Evolutionary conservation across 1,140 invertebrate species (phyloP).

Genomic region (Eufriesea mexicana): DNA sequence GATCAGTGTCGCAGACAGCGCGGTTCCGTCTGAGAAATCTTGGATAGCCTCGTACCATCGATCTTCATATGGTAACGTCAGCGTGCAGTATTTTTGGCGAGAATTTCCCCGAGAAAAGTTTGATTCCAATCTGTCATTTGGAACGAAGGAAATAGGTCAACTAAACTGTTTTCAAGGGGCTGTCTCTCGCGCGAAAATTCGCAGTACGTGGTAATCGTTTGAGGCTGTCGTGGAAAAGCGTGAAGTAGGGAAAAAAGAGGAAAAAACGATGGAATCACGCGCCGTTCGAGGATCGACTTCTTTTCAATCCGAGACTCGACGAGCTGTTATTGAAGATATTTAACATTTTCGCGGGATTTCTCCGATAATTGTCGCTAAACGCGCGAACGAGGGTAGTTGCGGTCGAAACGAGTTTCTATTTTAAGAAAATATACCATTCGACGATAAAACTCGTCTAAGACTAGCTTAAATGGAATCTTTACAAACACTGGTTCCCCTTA

Average conservation of each 20-base stretch:
- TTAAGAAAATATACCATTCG: neutral
- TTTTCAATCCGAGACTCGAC: slow-evolving; percentile 23
- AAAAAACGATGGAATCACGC: slow-evolving; percentile 28
- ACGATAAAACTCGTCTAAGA: no score
- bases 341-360: slow-evolving; percentile 4
- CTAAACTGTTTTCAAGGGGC: slow-evolving; percentile 49
- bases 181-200: slow-evolving; percentile 50
- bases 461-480: neutral
- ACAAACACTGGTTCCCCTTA: neutral
- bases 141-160: slow-evolving; percentile 52
- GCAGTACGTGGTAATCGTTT: slow-evolving; percentile 51
- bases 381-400: neutral
- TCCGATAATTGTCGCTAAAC: neutral
- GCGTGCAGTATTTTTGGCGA: slow-evolving; percentile 21
- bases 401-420: neutral
- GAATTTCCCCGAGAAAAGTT: slow-evolving; percentile 19
- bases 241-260: neutral
- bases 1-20: neutral
- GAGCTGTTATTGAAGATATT: neutral
- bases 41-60: neutral
- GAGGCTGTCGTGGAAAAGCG: neutral
- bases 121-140: slow-evolving; percentile 50
- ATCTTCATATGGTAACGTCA: slow-evolving; percentile 10
- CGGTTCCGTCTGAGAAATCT: neutral
- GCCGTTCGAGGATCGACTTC: slow-evolving; percentile 10